A percentile compares a stretch with the other conserved stretches of the same genome.
phyloP scores from a whole-genome alignment of 1,140 invertebrate genomes.

The Tyrophagus putrescentiae region DNA sequence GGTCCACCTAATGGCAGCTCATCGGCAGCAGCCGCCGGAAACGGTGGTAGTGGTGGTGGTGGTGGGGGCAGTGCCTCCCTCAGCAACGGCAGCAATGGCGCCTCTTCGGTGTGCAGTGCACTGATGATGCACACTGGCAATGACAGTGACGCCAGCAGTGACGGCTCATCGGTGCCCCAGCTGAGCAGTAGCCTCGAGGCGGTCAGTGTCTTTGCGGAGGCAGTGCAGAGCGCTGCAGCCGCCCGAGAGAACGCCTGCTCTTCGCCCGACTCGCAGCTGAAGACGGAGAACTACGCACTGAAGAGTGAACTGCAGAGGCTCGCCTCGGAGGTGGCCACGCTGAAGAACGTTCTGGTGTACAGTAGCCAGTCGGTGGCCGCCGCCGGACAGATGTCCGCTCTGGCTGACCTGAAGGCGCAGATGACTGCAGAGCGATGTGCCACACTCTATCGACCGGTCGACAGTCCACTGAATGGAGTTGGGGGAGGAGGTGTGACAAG shows the following conservation, averaged over 20 bases:
- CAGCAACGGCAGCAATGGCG: slow-evolving; percentile 31
- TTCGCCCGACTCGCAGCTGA: slow-evolving; percentile 36
- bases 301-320: slow-evolving; percentile 69
- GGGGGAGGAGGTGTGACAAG: no score
- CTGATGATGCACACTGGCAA: neutral
- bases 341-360: slow-evolving; percentile 40
- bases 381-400: no score
- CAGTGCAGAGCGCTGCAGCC: slow-evolving; percentile 21
- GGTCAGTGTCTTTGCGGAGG: neutral
- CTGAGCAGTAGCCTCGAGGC: slow-evolving; percentile 17
- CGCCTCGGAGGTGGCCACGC: slow-evolving; percentile 75
- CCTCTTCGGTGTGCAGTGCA: slow-evolving; percentile 33
- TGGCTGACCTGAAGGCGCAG: no score
- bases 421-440: no score
- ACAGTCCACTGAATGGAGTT: no score
- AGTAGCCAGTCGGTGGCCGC: slow-evolving; percentile 7
- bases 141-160: slow-evolving; percentile 18
- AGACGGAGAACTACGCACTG: slow-evolving; percentile 50
- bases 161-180: slow-evolving; percentile 3
- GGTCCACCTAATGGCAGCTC: slow-evolving; percentile 43
- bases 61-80: slow-evolving; percentile 11
- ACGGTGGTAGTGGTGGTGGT: neutral
- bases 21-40: no score
- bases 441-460: no score
- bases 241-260: slow-evolving; percentile 23